A percentile compares a stretch with the other conserved stretches of the same genome.
phyloP scores from a whole-genome alignment of 1,140 invertebrate species.

The Eufriesea mexicana region DNA sequence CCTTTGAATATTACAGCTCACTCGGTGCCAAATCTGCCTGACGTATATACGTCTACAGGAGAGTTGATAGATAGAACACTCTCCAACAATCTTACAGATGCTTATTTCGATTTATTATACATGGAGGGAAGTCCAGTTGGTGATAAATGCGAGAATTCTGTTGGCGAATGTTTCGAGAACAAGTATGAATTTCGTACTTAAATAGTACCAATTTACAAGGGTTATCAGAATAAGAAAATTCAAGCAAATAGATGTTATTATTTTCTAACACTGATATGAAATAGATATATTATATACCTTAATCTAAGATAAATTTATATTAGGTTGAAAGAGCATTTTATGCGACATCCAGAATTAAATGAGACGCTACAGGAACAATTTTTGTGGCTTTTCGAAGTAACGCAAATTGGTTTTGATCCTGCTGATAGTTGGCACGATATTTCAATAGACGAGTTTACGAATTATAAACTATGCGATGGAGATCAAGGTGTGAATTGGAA shows the following conservation, averaged over 20 bases:
- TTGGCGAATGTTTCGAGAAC: constrained; percentile 77
- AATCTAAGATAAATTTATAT: not conserved
- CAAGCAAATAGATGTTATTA: not conserved
- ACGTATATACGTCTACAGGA: constrained; percentile 48
- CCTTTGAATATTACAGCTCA: constrained; percentile 68
- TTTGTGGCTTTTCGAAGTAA: constrained; percentile 80
- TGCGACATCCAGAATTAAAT: constrained; percentile 52
- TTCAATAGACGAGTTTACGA: constrained; percentile 78
- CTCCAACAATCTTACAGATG: constrained; percentile 77
- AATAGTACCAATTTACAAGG: not conserved
- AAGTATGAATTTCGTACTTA: constrained; percentile 64
- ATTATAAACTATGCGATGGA: constrained; percentile 84
- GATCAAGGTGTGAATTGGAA: constrained; percentile 85
- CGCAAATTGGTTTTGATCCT: constrained; percentile 81
- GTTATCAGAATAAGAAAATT: not conserved
- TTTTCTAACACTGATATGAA: not conserved
- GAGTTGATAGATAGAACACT: constrained; percentile 14
- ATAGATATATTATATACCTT: too few species aligned
- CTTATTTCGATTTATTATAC: constrained; percentile 51
- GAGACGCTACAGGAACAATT: constrained; percentile 73
- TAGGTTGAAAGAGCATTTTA: constrained; percentile 55
- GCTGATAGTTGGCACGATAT: constrained; percentile 84
- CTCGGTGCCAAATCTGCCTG: not conserved
- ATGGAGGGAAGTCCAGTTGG: constrained; percentile 46
- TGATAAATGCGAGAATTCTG: constrained; percentile 68